Evolutionary conservation across 2,888 invertebrate genomes (phyloP), one percentile per base, ranked within the genome.

Genomic region (Lysandra coridon): DNA sequence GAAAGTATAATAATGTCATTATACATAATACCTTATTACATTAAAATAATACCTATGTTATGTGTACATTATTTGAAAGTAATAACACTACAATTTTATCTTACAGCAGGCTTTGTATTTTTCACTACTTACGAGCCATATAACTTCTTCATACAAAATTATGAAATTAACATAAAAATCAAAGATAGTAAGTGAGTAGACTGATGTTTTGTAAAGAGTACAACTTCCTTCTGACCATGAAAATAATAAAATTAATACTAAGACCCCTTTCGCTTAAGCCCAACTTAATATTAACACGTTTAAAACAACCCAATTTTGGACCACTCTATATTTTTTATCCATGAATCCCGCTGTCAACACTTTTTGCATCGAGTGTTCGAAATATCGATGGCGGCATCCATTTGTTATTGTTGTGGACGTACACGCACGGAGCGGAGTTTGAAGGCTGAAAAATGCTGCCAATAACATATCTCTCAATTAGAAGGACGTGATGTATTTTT

Each of bases 391-490:
- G 23, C 73, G n/a, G 2, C 49, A 76, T 23, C 53, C 76, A 76
- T 76, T 49, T 30, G 33, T 69, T 76, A 76, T 57, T 76, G 76
- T 76, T 53, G 76, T 23, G 53, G 76, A 76, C 76, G 53, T 49
- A 57, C 0, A 0, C 23, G 23, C 23, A 23, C 49, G 49, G 75
- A 10, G 53, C 30, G 49, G 57, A 76, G 44, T 78, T 78, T 78
- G 78, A 78, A 78, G 78, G 69, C 37, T 53, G 37, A 60, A 73
- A 74, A 78, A 78, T 73, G 73, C 78, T 78, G 76, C 78, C 73
- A 78, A 78, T 78, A 78, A 78, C 73, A 78, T 78, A 78, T 78
- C 78, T 78, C 78, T 78, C 78, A 78, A 78, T 78, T 78, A 73
- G 73, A 78, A 78, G 33, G 53, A 57, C 73, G 73, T 78, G 78